Conservation (phyloP, 2,113 vertebrate species). For the Anarhynchus alexandrinus region DNA sequence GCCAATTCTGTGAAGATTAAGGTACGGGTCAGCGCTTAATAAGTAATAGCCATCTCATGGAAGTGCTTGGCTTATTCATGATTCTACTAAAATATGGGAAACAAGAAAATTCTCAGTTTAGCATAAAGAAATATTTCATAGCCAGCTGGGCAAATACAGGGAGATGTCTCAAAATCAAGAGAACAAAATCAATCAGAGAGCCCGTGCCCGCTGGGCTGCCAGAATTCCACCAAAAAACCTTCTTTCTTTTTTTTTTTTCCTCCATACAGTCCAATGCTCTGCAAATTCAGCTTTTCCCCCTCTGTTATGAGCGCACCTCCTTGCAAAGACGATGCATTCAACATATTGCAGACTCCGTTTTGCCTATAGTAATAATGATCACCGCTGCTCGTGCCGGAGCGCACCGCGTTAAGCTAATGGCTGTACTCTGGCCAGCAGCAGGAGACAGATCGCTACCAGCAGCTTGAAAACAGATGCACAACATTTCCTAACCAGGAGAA, state of each 20-base stretch:
- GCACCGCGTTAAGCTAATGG: not conserved
- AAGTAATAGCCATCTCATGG: not conserved
- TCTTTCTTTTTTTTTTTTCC: not conserved
- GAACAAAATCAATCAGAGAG: not conserved
- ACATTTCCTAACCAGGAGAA: conserved; percentile 11
- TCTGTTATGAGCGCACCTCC: not conserved
- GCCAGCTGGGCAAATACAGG: not conserved
- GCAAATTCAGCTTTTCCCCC: not conserved
- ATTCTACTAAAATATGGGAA: not conserved
- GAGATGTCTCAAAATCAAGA: not conserved
- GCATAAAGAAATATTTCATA: not conserved
- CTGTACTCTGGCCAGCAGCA: conserved; percentile 26
- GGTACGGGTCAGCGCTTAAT: not conserved
- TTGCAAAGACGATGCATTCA: not conserved
- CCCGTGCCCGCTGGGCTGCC: not conserved
- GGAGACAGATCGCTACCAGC: conserved; percentile 2
- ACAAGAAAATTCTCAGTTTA: not conserved
- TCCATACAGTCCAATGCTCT: not conserved
- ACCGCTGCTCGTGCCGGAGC: not conserved
- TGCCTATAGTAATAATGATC: not conserved
- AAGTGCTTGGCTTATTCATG: not conserved
- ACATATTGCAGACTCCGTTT: not conserved
- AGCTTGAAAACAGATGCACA: conserved; percentile 59
- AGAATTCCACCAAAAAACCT: not conserved
- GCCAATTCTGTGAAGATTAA: not conserved